Base-by-base conservation (phyloP, 1,140 invertebrate genomes). In the Oedothorax gibbosus region DNA sequence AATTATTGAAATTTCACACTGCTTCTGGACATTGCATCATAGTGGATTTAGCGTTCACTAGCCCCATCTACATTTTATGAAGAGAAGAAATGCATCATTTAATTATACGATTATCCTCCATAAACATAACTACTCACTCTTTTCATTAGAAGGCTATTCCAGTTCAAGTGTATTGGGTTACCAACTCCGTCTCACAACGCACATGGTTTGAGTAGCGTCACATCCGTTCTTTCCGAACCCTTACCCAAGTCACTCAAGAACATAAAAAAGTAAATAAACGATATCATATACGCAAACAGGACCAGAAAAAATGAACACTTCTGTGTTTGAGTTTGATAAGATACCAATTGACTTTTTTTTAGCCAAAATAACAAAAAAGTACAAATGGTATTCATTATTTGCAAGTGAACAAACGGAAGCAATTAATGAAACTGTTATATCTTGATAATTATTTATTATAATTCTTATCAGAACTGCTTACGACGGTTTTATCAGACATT, bases 141-240 rank as follows among this genome's bases (percentile, higher is more conserved):
- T 18, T 18, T 62, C 57, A 12, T 12, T 15, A 1, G 57, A 62
- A 15, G 12, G 3, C 12, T 3, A 12, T 62, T 62, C 12, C 57
- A 62, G 12, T 62, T 18, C 57, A 12, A 62, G 57, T 62, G 57
- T 12, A 62, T 18, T 62, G 57, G 18, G 12, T 62, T 15, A 62
- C 57, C 57, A 62, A 62, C 57, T 62, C 57, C 18, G 2, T 62
- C 2, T 2, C 7, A 62, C 68, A 14, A 14, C 75, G 60, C 75
- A 77, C 64, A 15, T 77, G 75, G 75, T 15, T 35, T 9, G 20
- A 77, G 56, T 77, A 54, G 64, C 21, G 75, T 77, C 56, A 77
- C 75, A 77, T 77, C 75, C 75, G 75, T 15, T 77, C 35, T 5
- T 35, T 35, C 54, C 9, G 57, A 62, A 18, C n/a, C 56, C 57